phyloP scores from a whole-genome alignment of 53 echinoderm and acorn worm genomes.

The Paracentrotus lividus region DNA sequence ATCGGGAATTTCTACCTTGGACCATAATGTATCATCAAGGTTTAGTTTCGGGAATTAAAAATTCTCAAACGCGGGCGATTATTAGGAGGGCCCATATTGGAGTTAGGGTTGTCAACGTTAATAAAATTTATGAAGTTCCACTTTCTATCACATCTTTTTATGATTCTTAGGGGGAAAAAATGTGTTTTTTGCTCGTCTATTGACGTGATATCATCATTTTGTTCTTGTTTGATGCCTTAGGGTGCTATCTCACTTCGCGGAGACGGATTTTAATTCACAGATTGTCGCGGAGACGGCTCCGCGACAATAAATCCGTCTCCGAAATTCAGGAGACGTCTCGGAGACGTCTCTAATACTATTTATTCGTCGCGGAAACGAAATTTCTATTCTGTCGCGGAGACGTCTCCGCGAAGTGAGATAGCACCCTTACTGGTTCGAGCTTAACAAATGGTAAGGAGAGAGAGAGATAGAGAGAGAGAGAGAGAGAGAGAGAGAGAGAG shows the following conservation, averaged over 20 bases:
- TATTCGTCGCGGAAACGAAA: neutral
- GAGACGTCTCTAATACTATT: neutral
- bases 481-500: neutral
- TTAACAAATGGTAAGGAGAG: neutral
- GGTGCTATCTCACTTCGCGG: too few species aligned
- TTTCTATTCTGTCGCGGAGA: neutral
- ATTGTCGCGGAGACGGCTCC: neutral
- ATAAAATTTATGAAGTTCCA: neutral
- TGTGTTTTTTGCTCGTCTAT: neutral
- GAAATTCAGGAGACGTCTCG: neutral
- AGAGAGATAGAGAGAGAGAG: neutral
- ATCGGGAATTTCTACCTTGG: constrained; percentile 26
- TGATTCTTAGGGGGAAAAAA: neutral
- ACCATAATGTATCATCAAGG: constrained; percentile 25
- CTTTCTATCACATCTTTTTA: too few species aligned
- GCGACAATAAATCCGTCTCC: neutral
- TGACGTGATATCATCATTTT: neutral
- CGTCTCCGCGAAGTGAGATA: neutral
- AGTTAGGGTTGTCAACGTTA: neutral
- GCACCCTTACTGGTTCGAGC: neutral
- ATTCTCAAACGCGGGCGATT: constrained; percentile 29
- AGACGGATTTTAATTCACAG: too few species aligned
- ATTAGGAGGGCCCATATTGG: neutral
- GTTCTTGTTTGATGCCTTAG: neutral
- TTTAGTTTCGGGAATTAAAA: constrained; percentile 48